phyloP scores from a whole-genome alignment of 2,797 vertebrate species.

The Clarias platycephalus region DNA sequence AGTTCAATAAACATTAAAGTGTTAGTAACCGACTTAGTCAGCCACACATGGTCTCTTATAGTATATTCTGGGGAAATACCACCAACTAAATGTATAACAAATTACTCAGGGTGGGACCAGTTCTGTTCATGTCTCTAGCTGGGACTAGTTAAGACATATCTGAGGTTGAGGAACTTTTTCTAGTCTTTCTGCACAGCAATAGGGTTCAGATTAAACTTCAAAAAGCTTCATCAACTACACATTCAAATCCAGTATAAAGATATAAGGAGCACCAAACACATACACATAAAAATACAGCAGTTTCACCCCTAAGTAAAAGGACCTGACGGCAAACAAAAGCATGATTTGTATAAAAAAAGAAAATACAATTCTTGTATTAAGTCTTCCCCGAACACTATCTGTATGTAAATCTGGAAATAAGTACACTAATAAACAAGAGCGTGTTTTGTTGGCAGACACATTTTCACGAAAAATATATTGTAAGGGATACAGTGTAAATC shows the following conservation, averaged over 20 bases:
- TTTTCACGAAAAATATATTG: background rate
- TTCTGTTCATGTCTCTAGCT: background rate
- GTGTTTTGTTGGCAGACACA: background rate
- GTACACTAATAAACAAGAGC: background rate
- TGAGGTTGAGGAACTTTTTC: background rate
- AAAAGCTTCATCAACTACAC: background rate
- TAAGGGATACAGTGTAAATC: background rate
- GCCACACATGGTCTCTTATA: background rate
- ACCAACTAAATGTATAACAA: background rate
- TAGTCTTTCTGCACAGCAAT: background rate
- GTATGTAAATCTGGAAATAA: slow-evolving; percentile 1
- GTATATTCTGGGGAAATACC: background rate
- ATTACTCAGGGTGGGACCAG: background rate
- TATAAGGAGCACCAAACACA: background rate
- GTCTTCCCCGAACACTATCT: background rate
- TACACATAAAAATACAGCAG: background rate
- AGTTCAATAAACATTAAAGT: no score
- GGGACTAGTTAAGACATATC: background rate
- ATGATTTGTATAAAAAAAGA: background rate
- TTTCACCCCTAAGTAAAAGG: background rate
- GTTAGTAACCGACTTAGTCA: background rate
- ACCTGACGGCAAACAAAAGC: background rate
- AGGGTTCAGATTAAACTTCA: background rate
- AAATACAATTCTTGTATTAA: background rate
- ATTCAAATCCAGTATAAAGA: slow-evolving; percentile 1